Conservation (phyloP, 1,140 invertebrate genomes). For the Drosophila sp. region DNA sequence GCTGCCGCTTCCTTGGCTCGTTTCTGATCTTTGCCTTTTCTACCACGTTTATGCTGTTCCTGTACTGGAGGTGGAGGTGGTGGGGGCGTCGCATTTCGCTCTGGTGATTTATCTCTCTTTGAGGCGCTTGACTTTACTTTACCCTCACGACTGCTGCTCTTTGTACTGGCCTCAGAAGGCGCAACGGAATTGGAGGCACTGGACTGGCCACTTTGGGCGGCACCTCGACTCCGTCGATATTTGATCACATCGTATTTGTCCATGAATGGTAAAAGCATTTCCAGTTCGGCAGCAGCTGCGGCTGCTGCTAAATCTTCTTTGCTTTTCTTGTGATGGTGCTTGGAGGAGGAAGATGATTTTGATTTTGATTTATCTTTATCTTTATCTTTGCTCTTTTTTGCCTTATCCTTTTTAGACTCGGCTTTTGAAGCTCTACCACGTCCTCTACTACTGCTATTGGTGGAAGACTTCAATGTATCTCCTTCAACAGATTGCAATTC, state of each 20-base stretch:
- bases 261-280: conserved; percentile 75
- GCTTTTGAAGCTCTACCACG: conserved; percentile 3
- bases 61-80: neutral
- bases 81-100: conserved; percentile 4
- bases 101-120: conserved; percentile 45
- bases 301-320: conserved; percentile 63
- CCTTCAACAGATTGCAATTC: conserved; percentile 39
- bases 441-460: conserved; percentile 39
- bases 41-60: conserved; percentile 55
- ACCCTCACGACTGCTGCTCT: conserved; percentile 14
- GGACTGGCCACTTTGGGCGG: conserved; percentile 34
- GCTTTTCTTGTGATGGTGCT: conserved; percentile 56
- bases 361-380: conserved; percentile 38
- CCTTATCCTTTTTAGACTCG: conserved; percentile 45
- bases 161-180: conserved; percentile 56
- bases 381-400: conserved; percentile 40
- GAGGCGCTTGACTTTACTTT: conserved; percentile 1
- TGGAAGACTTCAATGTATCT: conserved; percentile 32
- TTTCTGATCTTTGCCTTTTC: conserved; percentile 61
- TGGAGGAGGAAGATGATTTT: conserved; percentile 42
- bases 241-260: conserved; percentile 88
- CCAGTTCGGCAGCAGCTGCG: conserved; percentile 63
- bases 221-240: conserved; percentile 85
- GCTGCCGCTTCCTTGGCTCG: conserved; percentile 37
- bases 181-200: conserved; percentile 54